Conservation (phyloP, 2,888 invertebrate species). For the Leptopterna dolabrata region DNA sequence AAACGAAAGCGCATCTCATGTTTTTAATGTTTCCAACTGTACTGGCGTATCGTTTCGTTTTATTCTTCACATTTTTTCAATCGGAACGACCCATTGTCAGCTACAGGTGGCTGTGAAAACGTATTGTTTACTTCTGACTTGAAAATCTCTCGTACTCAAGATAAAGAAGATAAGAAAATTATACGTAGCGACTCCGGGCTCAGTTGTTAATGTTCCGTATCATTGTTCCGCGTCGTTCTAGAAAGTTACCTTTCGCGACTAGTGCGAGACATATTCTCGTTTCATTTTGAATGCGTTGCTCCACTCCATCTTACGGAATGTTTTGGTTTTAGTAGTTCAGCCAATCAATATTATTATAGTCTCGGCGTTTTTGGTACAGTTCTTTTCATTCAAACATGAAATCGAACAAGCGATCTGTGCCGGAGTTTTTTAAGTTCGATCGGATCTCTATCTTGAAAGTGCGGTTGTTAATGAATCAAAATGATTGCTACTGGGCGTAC, state of each 20-base stretch:
- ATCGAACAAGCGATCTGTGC: neutral
- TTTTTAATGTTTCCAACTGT: no score
- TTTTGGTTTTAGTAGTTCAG: no score
- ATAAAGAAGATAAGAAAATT: neutral
- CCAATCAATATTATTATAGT: no score
- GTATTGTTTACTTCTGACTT: neutral
- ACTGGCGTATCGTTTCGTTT: no score
- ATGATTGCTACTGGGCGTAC: constrained; percentile 17
- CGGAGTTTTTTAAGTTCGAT: constrained; percentile 45
- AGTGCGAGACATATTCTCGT: no score
- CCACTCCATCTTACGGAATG: no score
- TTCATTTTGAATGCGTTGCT: no score
- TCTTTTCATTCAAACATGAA: neutral
- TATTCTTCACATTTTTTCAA: no score
- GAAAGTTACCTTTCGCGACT: no score
- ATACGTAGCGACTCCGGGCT: neutral
- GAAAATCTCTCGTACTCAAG: neutral
- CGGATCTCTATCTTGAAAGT: constrained; percentile 42
- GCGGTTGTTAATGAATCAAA: constrained; percentile 24
- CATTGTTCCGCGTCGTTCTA: neutral
- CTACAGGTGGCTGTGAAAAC: neutral
- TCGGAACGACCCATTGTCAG: no score
- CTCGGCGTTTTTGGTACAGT: no score
- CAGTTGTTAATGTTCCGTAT: neutral
- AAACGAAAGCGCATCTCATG: no score